Evolutionary conservation across 2,888 invertebrate genomes (phyloP).

Genomic region (Craniophora ligustri): DNA sequence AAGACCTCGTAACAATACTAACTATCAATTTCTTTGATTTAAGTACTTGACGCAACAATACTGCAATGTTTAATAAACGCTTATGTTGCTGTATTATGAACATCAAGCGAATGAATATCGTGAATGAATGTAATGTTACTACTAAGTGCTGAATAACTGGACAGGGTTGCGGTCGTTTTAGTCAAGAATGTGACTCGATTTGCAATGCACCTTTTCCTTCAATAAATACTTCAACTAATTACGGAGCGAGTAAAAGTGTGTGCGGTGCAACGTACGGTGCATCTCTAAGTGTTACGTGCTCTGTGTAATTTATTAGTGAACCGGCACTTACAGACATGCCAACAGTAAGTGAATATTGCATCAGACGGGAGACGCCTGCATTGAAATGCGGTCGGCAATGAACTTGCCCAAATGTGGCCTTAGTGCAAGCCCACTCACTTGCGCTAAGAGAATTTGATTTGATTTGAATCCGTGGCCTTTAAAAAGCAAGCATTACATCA

Average conservation of each 20-base stretch:
- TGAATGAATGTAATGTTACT: too few species aligned
- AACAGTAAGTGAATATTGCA: constrained; percentile 42
- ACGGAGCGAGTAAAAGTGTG: constrained; percentile 33
- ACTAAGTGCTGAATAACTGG: too few species aligned
- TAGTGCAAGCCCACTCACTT: constrained; percentile 9
- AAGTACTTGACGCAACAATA: not conserved
- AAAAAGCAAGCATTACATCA: constrained; percentile 6
- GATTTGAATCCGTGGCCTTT: not conserved
- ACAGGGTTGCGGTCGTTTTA: not conserved
- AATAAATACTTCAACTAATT: not conserved
- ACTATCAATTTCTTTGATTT: too few species aligned
- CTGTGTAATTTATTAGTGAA: constrained; percentile 23
- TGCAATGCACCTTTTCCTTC: not conserved
- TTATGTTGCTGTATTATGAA: too few species aligned
- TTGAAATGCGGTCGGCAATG: constrained; percentile 24
- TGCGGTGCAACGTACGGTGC: constrained; percentile 14
- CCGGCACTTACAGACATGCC: constrained; percentile 2
- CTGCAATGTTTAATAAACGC: not conserved
- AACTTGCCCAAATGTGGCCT: constrained; percentile 36
- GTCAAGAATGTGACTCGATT: not conserved
- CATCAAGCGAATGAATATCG: too few species aligned
- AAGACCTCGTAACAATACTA: not conserved
- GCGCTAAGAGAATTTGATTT: not conserved
- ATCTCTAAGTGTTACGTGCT: constrained; percentile 20
- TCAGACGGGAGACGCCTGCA: constrained; percentile 30